phyloP scores from a whole-genome alignment of 2,113 vertebrate genomes.

The Laticauda colubrina region DNA sequence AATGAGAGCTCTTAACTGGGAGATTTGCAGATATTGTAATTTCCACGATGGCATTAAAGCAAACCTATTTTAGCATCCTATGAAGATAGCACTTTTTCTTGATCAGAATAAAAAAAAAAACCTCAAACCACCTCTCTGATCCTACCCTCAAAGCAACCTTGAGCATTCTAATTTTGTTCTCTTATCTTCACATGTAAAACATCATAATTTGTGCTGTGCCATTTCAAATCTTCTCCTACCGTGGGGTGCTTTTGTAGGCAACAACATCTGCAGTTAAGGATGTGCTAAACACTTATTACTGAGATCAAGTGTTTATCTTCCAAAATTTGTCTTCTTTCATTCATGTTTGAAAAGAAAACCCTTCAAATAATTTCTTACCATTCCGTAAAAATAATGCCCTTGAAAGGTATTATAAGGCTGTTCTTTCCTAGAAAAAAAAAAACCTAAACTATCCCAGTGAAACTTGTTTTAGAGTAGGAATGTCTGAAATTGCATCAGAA shows the following conservation, averaged over 20 bases:
- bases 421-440: neutral
- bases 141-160: neutral
- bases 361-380: neutral
- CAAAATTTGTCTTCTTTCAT: neutral
- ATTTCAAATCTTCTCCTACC: slow-evolving; percentile 6
- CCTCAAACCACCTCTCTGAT: neutral
- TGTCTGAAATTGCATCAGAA: neutral
- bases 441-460: neutral
- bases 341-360: neutral
- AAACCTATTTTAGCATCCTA: neutral
- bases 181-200: neutral
- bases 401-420: neutral
- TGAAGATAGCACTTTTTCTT: slow-evolving; percentile 31
- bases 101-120: neutral
- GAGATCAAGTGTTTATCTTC: neutral
- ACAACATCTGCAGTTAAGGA: slow-evolving; percentile 22
- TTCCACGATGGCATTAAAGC: slow-evolving; percentile 10
- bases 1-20: slow-evolving; percentile 16
- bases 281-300: slow-evolving; percentile 15
- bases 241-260: neutral
- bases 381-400: neutral
- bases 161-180: neutral
- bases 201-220: neutral
- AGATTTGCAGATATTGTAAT: slow-evolving; percentile 2
- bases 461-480: neutral